These are phyloP conservation scores for Vollenhovia emeryi DNA, from an alignment of 1,140 invertebrate species.

Conservation along the genomic window DNA sequence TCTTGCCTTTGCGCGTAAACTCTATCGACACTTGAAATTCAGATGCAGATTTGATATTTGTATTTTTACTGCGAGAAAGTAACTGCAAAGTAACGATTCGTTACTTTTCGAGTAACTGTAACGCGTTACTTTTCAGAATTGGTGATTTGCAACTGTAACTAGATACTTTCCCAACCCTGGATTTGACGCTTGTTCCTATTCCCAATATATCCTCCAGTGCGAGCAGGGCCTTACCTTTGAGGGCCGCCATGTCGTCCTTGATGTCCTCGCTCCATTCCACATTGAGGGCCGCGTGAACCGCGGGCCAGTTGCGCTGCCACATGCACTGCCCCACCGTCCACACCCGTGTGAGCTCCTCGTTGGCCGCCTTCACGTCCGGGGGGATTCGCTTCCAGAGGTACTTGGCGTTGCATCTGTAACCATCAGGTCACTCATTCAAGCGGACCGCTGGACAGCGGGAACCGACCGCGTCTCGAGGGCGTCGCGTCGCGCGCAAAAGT, in stretches of 20 bases:
- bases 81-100: too few species aligned
- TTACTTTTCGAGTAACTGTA: too few species aligned
- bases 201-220: too few species aligned
- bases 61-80: too few species aligned
- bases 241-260: slow-evolving; percentile 90
- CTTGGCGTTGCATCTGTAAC: slow-evolving; percentile 94
- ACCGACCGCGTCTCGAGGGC: neutral
- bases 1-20: too few species aligned
- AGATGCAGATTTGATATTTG: too few species aligned
- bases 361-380: slow-evolving; percentile 88
- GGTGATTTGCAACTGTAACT: too few species aligned
- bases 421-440: slow-evolving; percentile 44
- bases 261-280: slow-evolving; percentile 91
- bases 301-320: slow-evolving; percentile 93
- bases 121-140: too few species aligned
- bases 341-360: slow-evolving; percentile 90
- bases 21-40: too few species aligned
- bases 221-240: slow-evolving; percentile 93
- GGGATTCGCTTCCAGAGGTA: slow-evolving; percentile 97
- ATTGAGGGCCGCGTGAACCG: slow-evolving; percentile 90
- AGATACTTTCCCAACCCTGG: too few species aligned
- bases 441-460: slow-evolving; percentile 24
- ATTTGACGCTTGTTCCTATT: too few species aligned
- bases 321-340: slow-evolving; percentile 94
- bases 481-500: neutral